Percentiles rank a stretch among this genome's conserved stretches.
phyloP scores from a whole-genome alignment of 2,888 invertebrate genomes.

The Tetramorium bicarinatum region DNA sequence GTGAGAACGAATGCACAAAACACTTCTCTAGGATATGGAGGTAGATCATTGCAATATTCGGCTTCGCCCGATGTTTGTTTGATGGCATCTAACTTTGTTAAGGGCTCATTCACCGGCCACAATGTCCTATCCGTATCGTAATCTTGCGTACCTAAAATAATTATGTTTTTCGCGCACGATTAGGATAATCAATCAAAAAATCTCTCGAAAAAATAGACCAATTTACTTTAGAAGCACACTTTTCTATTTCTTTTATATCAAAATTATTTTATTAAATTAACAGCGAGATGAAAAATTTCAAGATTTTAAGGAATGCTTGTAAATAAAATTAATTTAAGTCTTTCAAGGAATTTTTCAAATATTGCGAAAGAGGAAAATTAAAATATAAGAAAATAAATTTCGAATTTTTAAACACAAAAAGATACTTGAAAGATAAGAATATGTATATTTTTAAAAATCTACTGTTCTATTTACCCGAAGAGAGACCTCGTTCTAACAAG shows the following conservation, averaged over 20 bases:
- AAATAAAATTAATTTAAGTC: too few relatives aligned
- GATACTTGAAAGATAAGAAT: not conserved
- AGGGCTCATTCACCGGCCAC: constrained; percentile 93
- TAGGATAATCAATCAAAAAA: not conserved
- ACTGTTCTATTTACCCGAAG: constrained; percentile 87
- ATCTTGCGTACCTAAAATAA: constrained; percentile 89
- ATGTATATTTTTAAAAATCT: not conserved
- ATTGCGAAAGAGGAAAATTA: not conserved
- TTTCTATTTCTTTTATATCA: not conserved
- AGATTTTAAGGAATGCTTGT: constrained; percentile 71
- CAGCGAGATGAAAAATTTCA: too few relatives aligned
- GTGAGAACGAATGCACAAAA: constrained; percentile 91
- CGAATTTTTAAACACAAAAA: not conserved
- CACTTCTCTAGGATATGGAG: constrained; percentile 90
- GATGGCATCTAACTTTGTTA: constrained; percentile 91
- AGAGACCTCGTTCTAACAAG: constrained; percentile 89
- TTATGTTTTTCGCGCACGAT: not conserved
- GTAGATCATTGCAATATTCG: constrained; percentile 92
- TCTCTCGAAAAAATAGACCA: not conserved
- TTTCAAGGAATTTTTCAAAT: not conserved
- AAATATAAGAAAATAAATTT: not conserved
- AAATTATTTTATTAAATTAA: too few relatives aligned
- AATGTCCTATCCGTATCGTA: constrained; percentile 90
- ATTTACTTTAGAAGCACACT: not conserved
- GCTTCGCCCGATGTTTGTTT: constrained; percentile 92